Base-by-base conservation (phyloP, 2,888 invertebrate species). In the Polietes domitor region DNA sequence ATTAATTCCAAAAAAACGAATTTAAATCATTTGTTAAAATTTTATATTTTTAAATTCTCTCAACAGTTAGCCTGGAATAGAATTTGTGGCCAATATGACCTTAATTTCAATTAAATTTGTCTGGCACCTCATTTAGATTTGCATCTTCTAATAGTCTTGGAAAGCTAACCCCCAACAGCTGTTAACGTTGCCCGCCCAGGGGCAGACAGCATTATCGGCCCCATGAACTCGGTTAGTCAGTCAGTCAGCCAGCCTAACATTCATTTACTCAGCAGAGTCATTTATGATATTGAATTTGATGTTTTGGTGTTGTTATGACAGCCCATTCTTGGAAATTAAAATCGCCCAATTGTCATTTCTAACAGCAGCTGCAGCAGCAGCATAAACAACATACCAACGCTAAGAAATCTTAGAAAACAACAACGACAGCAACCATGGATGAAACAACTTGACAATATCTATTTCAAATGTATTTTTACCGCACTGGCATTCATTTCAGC, bases 321-420 rank as follows among this genome's bases (percentile, higher is more conserved):
- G 6, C 37, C 37, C 37, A 77, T 70, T 77, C 53, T 76, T 58
- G 2, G 43, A 77, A 77, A 17, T 55, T 26, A 32, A 68, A 55
- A 37, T 76, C n/a, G 32, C 17, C 24, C 24, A 55, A 9, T 75
- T 76, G 76, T 24, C 50, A 68, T 53, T 24, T 50, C 50, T 50
- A 37, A 32, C 15, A 43, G 6, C n/a, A 12, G 7, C 15, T 12
- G 19, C 50, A 50, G n/a, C 50, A 50, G n/a, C 50, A 50, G n/a
- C 17, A n/a, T 5, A 6, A 65, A 53, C 32, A 68, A 68, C 26
- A 19, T 70, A 77, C 77, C 77, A 70, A 77, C 70, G 68, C 77
- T 70, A 58, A 77, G 50, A 77, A 77, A 47, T 50, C 41, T 21
- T 21, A 61, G 7, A 6, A 37, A 53, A 70, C 37, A 24, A 41